Evolutionary conservation across 1,140 invertebrate genomes (phyloP).

Genomic region (Holotrichia oblita): DNA sequence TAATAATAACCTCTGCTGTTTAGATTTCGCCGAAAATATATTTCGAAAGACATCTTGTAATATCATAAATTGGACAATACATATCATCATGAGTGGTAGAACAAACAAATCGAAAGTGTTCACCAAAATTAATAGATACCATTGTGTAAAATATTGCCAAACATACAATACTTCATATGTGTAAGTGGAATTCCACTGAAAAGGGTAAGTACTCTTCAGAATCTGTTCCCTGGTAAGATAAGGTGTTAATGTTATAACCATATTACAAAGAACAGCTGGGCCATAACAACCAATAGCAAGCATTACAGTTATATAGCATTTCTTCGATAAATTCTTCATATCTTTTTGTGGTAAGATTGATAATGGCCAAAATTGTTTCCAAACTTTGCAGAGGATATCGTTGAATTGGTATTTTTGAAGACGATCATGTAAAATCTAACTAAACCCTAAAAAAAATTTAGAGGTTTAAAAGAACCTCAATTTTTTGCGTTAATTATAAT

Average conservation of each 20-base stretch:
- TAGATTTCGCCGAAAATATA: neutral
- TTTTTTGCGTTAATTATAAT: too few relatives aligned
- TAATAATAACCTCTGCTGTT: neutral
- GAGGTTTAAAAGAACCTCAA: too few relatives aligned
- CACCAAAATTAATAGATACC: slow-evolving; percentile 10
- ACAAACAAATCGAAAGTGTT: slow-evolving; percentile 31
- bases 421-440: slow-evolving; percentile 18
- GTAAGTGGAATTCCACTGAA: slow-evolving; percentile 35
- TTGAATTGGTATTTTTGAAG: slow-evolving; percentile 19
- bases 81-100: neutral
- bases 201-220: slow-evolving; percentile 9
- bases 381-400: slow-evolving; percentile 35
- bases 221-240: neutral
- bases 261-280: neutral
- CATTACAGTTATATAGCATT: neutral
- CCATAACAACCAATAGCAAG: neutral
- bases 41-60: slow-evolving; percentile 15
- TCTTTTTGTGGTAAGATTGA: neutral
- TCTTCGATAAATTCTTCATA: neutral
- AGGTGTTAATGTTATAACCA: neutral
- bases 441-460: neutral
- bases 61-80: slow-evolving; percentile 20
- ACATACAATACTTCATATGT: slow-evolving; percentile 10
- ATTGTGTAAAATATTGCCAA: slow-evolving; percentile 37
- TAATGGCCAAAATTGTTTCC: slow-evolving; percentile 32